Conservation (phyloP, 1,140 invertebrate species). For the Megalonaias nervosa region DNA sequence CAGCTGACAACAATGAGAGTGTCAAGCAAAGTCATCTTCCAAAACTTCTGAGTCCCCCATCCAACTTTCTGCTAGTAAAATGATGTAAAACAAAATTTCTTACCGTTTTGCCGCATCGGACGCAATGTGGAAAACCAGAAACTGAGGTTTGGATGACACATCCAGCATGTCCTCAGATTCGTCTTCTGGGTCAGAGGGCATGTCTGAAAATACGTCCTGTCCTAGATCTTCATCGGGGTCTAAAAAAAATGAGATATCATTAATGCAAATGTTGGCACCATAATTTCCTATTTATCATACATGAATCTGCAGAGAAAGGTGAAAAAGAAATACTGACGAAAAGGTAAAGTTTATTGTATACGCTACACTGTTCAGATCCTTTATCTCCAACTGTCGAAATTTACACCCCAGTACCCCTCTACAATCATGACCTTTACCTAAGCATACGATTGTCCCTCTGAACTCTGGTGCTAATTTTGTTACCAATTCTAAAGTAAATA, state of each 20-base stretch:
- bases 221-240: constrained; percentile 18
- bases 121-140: constrained; percentile 1
- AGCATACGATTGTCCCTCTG: no score
- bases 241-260: background rate
- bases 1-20: no score
- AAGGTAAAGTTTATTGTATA: background rate
- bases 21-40: no score
- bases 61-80: no score
- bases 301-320: background rate
- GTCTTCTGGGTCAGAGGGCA: constrained; percentile 42
- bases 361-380: background rate
- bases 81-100: background rate
- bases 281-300: background rate
- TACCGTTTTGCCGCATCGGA: constrained; percentile 21
- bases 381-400: background rate
- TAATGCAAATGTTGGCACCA: background rate
- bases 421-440: no score
- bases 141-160: constrained; percentile 19
- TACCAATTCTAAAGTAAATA: no score
- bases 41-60: no score
- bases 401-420: no score
- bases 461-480: no score
- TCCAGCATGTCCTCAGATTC: constrained; percentile 32
- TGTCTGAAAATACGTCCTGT: constrained; percentile 33
- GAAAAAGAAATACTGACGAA: background rate